A percentile compares a stretch with the other conserved stretches of the same genome.
Evolutionary conservation across 2,797 vertebrate genomes (phyloP).

Genomic region (Manis javanica): DNA sequence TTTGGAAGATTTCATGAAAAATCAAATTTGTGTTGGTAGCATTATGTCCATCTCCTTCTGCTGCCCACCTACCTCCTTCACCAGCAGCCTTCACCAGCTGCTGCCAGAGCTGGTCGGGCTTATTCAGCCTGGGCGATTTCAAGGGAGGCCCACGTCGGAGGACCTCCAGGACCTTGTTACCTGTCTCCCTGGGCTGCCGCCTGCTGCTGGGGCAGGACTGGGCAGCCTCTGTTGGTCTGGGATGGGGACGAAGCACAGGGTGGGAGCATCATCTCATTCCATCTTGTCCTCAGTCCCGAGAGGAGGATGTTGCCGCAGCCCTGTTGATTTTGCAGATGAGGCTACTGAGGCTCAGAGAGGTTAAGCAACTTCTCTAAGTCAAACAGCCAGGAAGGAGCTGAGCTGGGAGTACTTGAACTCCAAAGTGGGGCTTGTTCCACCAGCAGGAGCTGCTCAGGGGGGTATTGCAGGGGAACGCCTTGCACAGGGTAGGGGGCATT

Average conservation of each 20-base stretch:
- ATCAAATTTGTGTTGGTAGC: background rate
- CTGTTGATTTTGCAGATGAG: background rate
- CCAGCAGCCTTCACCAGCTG: background rate
- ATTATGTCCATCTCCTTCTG: background rate
- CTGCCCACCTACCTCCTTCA: background rate
- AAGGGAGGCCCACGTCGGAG: background rate
- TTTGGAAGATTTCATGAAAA: background rate
- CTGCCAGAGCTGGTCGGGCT: background rate
- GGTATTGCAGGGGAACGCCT: background rate
- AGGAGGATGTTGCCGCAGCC: background rate
- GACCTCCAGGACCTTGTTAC: fast-evolving
- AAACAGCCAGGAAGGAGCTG: background rate
- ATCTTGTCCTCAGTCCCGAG: background rate
- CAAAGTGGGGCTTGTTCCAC: background rate
- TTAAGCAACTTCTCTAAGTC: background rate
- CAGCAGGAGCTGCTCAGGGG: background rate
- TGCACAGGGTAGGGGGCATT: no score
- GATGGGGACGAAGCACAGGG: no score
- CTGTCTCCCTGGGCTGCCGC: fast-evolving
- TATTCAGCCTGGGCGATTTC: background rate
- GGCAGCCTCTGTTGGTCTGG: no score
- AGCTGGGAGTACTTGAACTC: background rate
- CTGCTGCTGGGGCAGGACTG: background rate
- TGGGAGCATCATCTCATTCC: background rate
- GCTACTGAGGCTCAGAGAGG: background rate